Evolutionary conservation across 1,140 invertebrate species (phyloP).

Genomic region (Dendroctonus valens): DNA sequence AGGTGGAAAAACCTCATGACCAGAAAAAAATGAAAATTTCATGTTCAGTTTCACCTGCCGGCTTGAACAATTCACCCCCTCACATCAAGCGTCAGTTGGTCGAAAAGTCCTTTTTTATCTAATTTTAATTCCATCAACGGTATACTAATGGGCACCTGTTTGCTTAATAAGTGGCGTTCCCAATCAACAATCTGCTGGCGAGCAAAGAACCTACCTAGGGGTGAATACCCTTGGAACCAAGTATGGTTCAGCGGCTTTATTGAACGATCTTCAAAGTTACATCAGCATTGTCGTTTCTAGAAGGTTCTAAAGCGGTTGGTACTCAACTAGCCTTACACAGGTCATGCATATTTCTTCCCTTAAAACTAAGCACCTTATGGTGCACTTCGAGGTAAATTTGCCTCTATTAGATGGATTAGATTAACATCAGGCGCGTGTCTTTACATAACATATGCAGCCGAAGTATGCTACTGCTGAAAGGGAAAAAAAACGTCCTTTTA

Average conservation of each 20-base stretch:
- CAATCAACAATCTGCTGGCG: no score
- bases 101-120: slow-evolving; percentile 8
- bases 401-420: slow-evolving; percentile 17
- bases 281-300: no score
- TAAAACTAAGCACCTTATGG: background rate
- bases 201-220: no score
- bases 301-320: no score
- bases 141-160: slow-evolving; percentile 9
- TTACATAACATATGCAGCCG: slow-evolving; percentile 3
- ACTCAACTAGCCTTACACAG: no score
- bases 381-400: slow-evolving; percentile 2
- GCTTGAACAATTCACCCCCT: slow-evolving; percentile 5
- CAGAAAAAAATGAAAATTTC: no score
- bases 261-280: no score
- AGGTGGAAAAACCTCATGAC: no score
- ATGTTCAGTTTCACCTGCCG: background rate
- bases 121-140: slow-evolving; percentile 8
- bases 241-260: no score
- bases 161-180: background rate
- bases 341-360: no score
- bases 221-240: no score
- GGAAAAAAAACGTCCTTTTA: slow-evolving; percentile 5
- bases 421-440: slow-evolving; percentile 10
- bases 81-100: slow-evolving; percentile 6
- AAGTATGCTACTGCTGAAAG: background rate